These are phyloP conservation scores for Heliconius hermathena DNA, from an alignment of 1,140 invertebrate species.

Conservation along the genomic window DNA sequence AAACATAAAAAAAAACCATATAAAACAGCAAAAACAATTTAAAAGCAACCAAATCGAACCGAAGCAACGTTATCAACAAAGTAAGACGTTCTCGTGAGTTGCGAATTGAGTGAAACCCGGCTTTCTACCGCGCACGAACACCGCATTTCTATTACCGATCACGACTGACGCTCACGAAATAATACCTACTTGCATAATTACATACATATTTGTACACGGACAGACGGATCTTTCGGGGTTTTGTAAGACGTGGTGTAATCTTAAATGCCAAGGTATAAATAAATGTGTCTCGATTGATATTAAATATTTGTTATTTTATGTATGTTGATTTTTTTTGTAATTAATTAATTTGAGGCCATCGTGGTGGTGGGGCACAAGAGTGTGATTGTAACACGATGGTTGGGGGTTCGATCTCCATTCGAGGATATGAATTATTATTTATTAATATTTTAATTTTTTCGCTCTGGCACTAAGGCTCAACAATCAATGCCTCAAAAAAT, in stretches of 20 bases:
- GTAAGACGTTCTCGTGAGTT: slow-evolving; percentile 19
- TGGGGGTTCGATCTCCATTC: too few relatives aligned
- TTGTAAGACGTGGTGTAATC: slow-evolving; percentile 8
- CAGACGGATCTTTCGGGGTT: slow-evolving; percentile 1
- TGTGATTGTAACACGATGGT: too few relatives aligned
- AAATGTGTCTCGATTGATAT: neutral
- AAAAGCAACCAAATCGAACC: neutral
- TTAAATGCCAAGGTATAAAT: slow-evolving; percentile 11
- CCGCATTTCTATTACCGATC: slow-evolving; percentile 50
- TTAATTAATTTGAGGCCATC: too few relatives aligned
- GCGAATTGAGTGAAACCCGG: slow-evolving; percentile 36
- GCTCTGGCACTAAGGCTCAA: too few relatives aligned
- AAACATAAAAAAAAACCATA: neutral
- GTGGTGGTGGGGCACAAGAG: too few relatives aligned
- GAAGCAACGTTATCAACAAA: slow-evolving; percentile 18
- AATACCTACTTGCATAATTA: slow-evolving; percentile 25
- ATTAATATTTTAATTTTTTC: too few relatives aligned
- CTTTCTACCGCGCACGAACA: slow-evolving; percentile 56
- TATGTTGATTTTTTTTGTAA: neutral
- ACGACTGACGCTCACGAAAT: slow-evolving; percentile 43
- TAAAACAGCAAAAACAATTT: neutral
- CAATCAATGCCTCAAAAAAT: too few relatives aligned
- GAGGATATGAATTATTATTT: too few relatives aligned
- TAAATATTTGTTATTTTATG: neutral
- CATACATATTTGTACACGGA: slow-evolving; percentile 19